Evolutionary conservation across 2,888 invertebrate species (phyloP).

Genomic region (Zelleria hepariella): DNA sequence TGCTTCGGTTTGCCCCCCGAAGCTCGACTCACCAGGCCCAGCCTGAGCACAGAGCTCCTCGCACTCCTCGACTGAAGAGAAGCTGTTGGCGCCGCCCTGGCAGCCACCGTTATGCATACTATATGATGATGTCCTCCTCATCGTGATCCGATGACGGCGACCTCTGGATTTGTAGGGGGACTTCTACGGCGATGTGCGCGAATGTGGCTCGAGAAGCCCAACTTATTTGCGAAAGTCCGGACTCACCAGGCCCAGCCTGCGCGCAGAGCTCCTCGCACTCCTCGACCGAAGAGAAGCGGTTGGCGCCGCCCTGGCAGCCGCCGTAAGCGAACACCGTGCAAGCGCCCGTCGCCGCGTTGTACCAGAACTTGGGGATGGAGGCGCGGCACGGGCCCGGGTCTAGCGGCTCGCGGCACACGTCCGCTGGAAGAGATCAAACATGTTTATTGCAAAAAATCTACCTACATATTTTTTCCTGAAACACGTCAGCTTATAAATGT

Average conservation of each 20-base stretch:
- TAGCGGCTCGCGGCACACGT: constrained; percentile 78
- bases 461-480: no score
- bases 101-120: constrained; percentile 93
- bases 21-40: no score
- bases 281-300: constrained; percentile 81
- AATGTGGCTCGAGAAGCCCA: no score
- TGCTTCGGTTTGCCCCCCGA: no score
- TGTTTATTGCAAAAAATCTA: not conserved
- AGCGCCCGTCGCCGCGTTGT: constrained; percentile 68
- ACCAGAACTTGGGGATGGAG: constrained; percentile 78
- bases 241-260: constrained; percentile 23
- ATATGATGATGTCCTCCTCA: no score
- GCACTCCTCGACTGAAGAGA: constrained; percentile 82
- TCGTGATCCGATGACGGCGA: no score
- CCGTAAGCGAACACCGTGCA: constrained; percentile 84
- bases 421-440: constrained; percentile 42
- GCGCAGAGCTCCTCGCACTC: constrained; percentile 83
- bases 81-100: constrained; percentile 87
- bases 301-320: constrained; percentile 88
- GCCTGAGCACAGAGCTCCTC: constrained; percentile 73
- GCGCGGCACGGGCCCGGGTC: constrained; percentile 82
- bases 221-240: no score
- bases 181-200: no score
- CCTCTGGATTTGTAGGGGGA: no score
- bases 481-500: no score